A percentile compares a stretch with the other conserved stretches of the same genome.
phyloP scores from a whole-genome alignment of 2,113 vertebrate species.

The Natator depressus region DNA sequence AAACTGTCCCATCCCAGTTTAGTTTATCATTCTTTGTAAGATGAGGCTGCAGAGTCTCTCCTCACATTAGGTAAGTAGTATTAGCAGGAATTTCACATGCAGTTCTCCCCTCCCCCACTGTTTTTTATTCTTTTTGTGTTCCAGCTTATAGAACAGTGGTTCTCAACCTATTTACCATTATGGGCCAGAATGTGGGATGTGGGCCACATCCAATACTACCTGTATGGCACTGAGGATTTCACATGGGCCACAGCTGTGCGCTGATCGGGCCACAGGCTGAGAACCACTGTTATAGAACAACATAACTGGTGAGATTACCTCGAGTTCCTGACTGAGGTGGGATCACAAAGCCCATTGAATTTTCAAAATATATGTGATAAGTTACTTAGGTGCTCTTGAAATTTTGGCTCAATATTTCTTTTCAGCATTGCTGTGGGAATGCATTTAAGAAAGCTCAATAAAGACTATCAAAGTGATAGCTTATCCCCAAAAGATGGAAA shows the following conservation, averaged over 20 bases:
- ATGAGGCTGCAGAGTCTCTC: neutral
- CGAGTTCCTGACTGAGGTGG: too few relatives aligned
- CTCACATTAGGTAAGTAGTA: neutral
- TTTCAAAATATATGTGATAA: neutral
- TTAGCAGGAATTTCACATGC: neutral
- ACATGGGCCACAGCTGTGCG: too few relatives aligned
- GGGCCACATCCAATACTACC: too few relatives aligned
- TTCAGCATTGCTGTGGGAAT: neutral
- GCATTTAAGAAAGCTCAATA: neutral
- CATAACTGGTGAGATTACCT: neutral
- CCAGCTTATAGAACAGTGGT: neutral
- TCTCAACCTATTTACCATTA: too few relatives aligned
- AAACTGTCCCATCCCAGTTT: neutral
- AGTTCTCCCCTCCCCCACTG: neutral
- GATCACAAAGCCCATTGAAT: neutral
- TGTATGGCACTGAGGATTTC: too few relatives aligned
- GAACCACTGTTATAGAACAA: neutral
- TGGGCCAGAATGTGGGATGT: too few relatives aligned
- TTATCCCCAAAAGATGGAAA: neutral
- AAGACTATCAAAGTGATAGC: neutral
- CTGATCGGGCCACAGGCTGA: too few relatives aligned
- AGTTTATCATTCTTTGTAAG: neutral
- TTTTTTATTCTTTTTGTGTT: neutral
- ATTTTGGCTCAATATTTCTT: neutral
- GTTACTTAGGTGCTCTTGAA: neutral